Conservation (phyloP, 2,113 vertebrate genomes). For the Gymnogyps californianus region DNA sequence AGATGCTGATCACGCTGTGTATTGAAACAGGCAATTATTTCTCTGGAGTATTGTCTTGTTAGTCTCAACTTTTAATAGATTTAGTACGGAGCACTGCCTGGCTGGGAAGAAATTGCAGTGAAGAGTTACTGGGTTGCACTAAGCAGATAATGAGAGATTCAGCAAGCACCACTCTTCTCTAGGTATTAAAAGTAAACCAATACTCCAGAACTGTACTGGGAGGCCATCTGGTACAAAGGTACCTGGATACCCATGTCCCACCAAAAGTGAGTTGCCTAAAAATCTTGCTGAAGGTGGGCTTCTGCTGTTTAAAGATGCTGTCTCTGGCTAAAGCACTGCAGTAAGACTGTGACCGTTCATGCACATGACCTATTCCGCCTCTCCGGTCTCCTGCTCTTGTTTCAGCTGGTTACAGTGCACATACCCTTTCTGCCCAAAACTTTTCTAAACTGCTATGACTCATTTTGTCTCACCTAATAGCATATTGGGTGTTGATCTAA, state of each 20-base stretch:
- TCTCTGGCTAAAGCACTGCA: background rate
- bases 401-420: background rate
- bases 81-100: background rate
- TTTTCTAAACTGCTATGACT: background rate
- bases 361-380: background rate
- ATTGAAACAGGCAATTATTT: background rate
- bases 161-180: background rate
- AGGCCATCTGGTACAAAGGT: background rate
- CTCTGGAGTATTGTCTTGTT: background rate
- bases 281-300: background rate
- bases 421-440: background rate
- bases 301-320: background rate
- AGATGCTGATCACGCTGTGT: background rate
- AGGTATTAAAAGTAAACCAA: background rate
- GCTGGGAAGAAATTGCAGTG: background rate
- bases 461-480: background rate
- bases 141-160: background rate
- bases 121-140: background rate
- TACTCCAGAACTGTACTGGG: background rate
- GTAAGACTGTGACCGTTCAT: background rate
- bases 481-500: background rate
- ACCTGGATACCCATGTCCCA: background rate
- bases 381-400: background rate
- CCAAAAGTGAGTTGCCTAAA: background rate
- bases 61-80: background rate